A percentile compares a stretch with the other conserved stretches of the same genome.
Evolutionary conservation across 92 coral and sea anemone genomes (phyloP).

Genomic region (Zoanthus gigantus): DNA sequence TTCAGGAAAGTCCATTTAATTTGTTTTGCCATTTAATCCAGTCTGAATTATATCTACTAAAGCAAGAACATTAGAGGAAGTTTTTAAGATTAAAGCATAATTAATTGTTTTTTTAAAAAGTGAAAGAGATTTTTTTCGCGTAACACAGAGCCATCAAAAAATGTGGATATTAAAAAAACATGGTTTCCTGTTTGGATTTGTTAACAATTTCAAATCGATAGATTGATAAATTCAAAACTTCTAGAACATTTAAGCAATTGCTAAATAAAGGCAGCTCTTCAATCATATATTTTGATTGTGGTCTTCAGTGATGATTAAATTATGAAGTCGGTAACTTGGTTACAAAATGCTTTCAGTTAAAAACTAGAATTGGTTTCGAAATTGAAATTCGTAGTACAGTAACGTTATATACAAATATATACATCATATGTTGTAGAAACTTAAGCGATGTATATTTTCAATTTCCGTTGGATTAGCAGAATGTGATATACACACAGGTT

Average conservation of each 20-base stretch:
- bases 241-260: not conserved
- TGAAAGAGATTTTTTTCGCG: too few species aligned
- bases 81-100: too few species aligned
- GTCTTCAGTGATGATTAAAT: not conserved
- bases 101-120: too few species aligned
- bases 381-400: not conserved
- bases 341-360: not conserved
- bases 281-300: not conserved
- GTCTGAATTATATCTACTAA: too few species aligned
- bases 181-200: not conserved
- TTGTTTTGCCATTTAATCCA: too few species aligned
- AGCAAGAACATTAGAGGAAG: too few species aligned
- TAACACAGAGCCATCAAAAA: too few species aligned
- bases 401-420: not conserved
- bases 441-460: too few species aligned
- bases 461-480: too few species aligned
- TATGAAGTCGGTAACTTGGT: not conserved
- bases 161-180: not conserved
- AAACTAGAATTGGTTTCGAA: not conserved
- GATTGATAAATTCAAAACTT: not conserved
- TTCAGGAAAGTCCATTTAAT: too few species aligned
- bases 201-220: not conserved
- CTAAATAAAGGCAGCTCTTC: not conserved
- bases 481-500: too few species aligned
- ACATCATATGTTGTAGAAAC: too few species aligned